Base-by-base conservation (phyloP, 2,888 invertebrate genomes). In the Gymnocheta viridis region DNA sequence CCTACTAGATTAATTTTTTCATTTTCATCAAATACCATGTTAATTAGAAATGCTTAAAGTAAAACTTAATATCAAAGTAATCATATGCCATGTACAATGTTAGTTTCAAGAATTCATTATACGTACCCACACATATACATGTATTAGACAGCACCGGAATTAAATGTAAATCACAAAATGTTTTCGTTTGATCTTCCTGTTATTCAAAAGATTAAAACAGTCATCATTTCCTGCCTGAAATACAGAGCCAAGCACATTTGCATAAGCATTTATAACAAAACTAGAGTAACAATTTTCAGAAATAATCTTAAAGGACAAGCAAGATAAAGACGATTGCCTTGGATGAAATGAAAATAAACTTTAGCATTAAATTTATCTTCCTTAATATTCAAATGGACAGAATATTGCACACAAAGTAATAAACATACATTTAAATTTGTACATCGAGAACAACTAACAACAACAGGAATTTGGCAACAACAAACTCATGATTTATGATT, bases 101-200 rank as follows among this genome's bases (percentile, higher is more conserved):
- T n/a, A n/a, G n/a, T n/a, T n/a, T n/a, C n/a, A n/a, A n/a, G n/a
- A n/a, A n/a, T n/a, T n/a, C n/a, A n/a, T n/a, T n/a, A n/a, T n/a
- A n/a, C n/a, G n/a, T n/a, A n/a, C n/a, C n/a, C n/a, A n/a, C n/a
- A n/a, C n/a, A n/a, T n/a, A n/a, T n/a, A n/a, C n/a, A n/a, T n/a
- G n/a, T n/a, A n/a, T n/a, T n/a, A n/a, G n/a, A 32, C 22, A 44
- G 35, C 9, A 69, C 51, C 69, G 69, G 69, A 69, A 78, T 69
- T 24, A 27, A 32, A 54, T 29, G 70, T 79, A 70, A 64, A 79
- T 79, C 78, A 79, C 64, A 54, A 70, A 54, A 70, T 47, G 41
- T 44, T 41, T 79, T 60, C 54, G 58, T 69, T n/a, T 32, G 7
- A 54, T 44, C 32, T 79, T 70, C 44, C 62, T 79, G 62, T 64